Evolutionary conservation across 2,113 vertebrate species (phyloP).

Genomic region (Oncorhynchus keta): DNA sequence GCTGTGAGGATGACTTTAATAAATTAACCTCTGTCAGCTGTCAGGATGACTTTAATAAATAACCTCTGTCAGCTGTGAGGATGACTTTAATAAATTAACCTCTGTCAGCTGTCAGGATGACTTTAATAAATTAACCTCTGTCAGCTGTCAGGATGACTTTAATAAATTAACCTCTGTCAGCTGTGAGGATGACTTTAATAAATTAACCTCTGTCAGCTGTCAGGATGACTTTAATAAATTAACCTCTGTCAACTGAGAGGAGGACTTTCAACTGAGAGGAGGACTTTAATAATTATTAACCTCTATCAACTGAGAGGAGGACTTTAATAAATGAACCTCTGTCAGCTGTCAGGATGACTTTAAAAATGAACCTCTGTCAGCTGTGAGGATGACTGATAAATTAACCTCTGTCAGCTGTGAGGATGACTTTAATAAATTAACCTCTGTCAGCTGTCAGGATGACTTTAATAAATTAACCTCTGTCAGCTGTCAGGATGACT

Average conservation of each 20-base stretch:
- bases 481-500: slow-evolving; percentile 16
- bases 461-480: too few relatives aligned
- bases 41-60: too few relatives aligned
- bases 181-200: too few relatives aligned
- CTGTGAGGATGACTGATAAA: not conserved
- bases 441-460: slow-evolving; percentile 17
- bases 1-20: not conserved
- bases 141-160: slow-evolving; percentile 3
- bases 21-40: not conserved
- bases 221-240: too few relatives aligned
- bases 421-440: not conserved
- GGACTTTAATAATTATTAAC: too few relatives aligned
- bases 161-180: too few relatives aligned
- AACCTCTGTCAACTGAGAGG: not conserved
- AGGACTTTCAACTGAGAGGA: not conserved
- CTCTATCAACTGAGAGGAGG: too few relatives aligned
- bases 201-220: not conserved
- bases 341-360: slow-evolving; percentile 35
- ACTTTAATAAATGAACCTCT: too few relatives aligned
- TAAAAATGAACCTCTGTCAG: slow-evolving; percentile 36
- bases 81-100: too few relatives aligned
- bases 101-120: too few relatives aligned
- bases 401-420: too few relatives aligned
- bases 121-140: slow-evolving; percentile 8
- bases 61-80: not conserved